Evolutionary conservation across 1,140 invertebrate species (phyloP), one percentile per base, ranked within the genome.

Genomic region (Neodiprion pinetum): DNA sequence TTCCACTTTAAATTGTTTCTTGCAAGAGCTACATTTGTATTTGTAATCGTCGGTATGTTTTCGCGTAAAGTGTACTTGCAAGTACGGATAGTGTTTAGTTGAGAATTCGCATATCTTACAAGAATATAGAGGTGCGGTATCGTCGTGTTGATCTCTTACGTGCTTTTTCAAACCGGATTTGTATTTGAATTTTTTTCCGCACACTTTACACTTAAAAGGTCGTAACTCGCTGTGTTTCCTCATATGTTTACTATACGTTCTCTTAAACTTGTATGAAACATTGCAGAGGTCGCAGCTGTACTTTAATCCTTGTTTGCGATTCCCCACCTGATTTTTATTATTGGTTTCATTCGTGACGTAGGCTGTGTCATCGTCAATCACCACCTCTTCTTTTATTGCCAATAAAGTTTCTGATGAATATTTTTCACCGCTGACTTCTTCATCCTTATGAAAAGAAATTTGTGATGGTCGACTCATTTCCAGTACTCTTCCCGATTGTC

Each of bases 21-120:
- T 89, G 77, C 93, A 94, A 5, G 91, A 88, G 68, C 91, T 91
- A 82, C 93, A 95, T 50, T 89, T 88, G 80, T 92, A 89, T 28
- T 91, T 89, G 78, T 89, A 88, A 85, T 92, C 90, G 82, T 90
- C 83, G 72, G 93, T 88, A 89, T 92, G 90, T 89, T 93, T 84
- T 68, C 88, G 83, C 14, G 48, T 73, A 40, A 88, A 83, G 77
- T 92, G 91, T 48, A 23, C 70, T 40, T 71, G 70, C 40, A 71
- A 40, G 48, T 71, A 71, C 3, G 70, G 70, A 23, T 71, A 71
- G 21, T 71, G 70, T 48, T 71, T 71, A 11, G 70, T 71, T n/a
- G 70, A 40, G 48, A 71, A 71, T 47, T 71, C 48, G 70, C 70
- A 71, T 17, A 71, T 71, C 21, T 49, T 71, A 49, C 70, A 71